Base-by-base conservation (phyloP, 2,888 invertebrate genomes). In the Drosophila mercatorum region DNA sequence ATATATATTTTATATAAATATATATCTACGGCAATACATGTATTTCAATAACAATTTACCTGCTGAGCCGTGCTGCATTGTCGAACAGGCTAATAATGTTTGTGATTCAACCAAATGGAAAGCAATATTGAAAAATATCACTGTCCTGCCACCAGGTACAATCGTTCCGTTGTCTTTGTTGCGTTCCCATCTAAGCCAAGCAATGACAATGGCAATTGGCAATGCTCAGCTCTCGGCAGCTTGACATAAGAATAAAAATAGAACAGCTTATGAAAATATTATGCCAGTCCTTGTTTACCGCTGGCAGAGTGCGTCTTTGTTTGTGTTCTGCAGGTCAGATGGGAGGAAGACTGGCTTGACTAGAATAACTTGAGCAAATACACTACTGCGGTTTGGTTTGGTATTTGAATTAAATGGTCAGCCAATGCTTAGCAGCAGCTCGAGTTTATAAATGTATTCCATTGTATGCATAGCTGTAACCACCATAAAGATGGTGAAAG, bases 81-180 rank as follows among this genome's bases (percentile, higher is more conserved):
- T 8, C 53, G 8, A 44, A 47, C 64, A 79, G 57, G 88, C 83
- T 75, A 80, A 86, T 85, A 75, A 83, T 80, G 75, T 77, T 86
- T 77, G 67, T 68, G 68, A 81, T 71, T 75, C 75, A 88, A 88
- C 86, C 81, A 78, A 72, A 73, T 75, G 84, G 51, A 86, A 88
- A 78, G 77, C 70, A 78, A 78, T 78, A 80, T 80, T 71, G 73
- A 68, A 75, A 75, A 72, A 61, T 55, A 38, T 31, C 68, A 66
- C 67, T 69, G 65, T 61, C 52, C 44, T 49, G 52, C 14, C 57
- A 71, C 26, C 34, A 49, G n/a, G 12, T 31, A 51, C 65, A 75
- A 68, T 64, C 44, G 63, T 51, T 38, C 28, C 44, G 57, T 53
- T 43, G 26, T 14, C 26, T 40, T 46, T 56, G 14, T 5, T n/a